Evolutionary conservation across 1,140 invertebrate genomes (phyloP), one percentile per base, ranked within the genome.

Genomic region (Semibalanus balanoides): DNA sequence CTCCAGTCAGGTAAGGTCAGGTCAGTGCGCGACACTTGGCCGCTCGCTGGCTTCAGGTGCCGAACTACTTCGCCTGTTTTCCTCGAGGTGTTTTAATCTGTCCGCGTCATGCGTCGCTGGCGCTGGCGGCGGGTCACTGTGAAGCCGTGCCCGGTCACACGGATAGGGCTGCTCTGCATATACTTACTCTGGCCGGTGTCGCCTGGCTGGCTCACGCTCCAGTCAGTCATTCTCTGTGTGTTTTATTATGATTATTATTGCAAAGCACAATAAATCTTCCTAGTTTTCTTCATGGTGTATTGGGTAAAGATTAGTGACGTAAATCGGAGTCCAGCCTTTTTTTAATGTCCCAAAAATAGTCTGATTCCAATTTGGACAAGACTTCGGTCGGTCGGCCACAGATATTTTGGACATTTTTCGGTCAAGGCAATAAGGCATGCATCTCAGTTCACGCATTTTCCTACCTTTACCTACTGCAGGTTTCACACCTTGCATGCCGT

Each of bases 191-290:
- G 51, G 22, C 22, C 51, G 14, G 11, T 19, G 51, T 25, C 51
- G 51, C 51, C 7, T 25, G 51, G 11, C 22, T 19, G 22, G 51
- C 35, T 25, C 51, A 25, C 22, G 51, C 14, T 40, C 35, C n/a
- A n/a, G n/a, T n/a, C 51, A 64, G 51, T 14, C 51, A 25, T 64
- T 25, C 22, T 25, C 22, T 64, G 51, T 64, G 51, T 64, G 51
- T 64, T 64, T 64, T 64, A 64, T 64, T 64, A 64, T 64, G 11
- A 64, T 64, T 64, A 64, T 64, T 64, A 64, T 64, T 64, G 51
- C 51, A 64, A 64, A 25, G 51, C 51, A 64, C 51, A 64, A 64
- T 64, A 64, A 64, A 64, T 64, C 51, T 64, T 64, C 51, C 51
- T 64, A 64, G 51, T 64, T 64, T 64, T 64, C 51, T 64, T 64